Evolutionary conservation across 2,888 invertebrate genomes (phyloP), one percentile per base, ranked within the genome.

Genomic region (Tetropium fuscum): DNA sequence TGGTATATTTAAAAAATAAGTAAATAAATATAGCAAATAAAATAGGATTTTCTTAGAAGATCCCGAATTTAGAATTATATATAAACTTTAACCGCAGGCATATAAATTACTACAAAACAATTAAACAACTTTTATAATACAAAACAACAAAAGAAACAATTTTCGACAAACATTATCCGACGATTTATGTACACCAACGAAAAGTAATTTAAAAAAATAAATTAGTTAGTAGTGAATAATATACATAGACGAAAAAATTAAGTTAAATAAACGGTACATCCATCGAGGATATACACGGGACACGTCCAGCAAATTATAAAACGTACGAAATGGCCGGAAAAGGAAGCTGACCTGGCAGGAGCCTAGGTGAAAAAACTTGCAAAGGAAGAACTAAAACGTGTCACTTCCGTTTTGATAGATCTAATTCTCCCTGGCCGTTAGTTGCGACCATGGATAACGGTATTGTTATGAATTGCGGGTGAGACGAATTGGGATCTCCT

Each of bases 401-500:
- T 66, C 60, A 66, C 45, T 77, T 78, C 71, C 77, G 69, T 58
- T 77, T 78, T 10, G 74, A 64, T 62, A 78, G 62, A 63, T 80
- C 79, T 53, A 80, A 63, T 63, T 80, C 85, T 25, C 83, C 83
- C 64, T 80, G 69, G 1, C 80, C 76, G 57, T 80, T 77, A 27
- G 78, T 72, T 66, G 75, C 83, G 10, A 87, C 86, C 83, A 90
- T 87, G 22, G 88, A 88, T 66, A 90, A 81, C 53, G 90, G 90
- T 78, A 90, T 90, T 55, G 89, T 89, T 76, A 90, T 89, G 81
- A 88, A 90, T 79, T 90, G 89, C 32, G 86, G 86, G 84, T 85
- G 85, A 3, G 68, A 66, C 3, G 74, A 67, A 68, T 72, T 76
- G n/a, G 74, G 75, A 57, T 77, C 73, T 41, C 74, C 70, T 60